A percentile compares a stretch with the other conserved stretches of the same genome.
These are phyloP conservation scores for Manis pentadactyla DNA, from an alignment of 2,797 vertebrate genomes.

Conservation along the genomic window DNA sequence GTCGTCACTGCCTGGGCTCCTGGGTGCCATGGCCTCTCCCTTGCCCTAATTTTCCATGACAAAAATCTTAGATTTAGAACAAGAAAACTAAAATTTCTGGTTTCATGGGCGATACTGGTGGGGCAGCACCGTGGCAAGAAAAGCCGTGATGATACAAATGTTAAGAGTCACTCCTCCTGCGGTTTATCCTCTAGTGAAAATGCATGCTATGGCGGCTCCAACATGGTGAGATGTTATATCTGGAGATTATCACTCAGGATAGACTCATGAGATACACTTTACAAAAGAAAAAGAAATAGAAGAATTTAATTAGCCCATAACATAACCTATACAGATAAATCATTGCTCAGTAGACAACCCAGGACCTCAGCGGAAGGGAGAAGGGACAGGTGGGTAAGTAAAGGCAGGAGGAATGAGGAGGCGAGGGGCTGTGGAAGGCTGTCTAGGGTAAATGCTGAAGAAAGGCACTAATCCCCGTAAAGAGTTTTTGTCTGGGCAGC, in stretches of 20 bases:
- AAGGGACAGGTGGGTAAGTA: not conserved
- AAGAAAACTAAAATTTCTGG: not conserved
- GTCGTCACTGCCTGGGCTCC: not conserved
- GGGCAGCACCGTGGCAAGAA: not conserved
- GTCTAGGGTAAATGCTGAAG: not conserved
- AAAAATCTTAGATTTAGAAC: not conserved
- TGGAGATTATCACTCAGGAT: not conserved
- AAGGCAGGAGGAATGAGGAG: accelerated
- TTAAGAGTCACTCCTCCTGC: not conserved
- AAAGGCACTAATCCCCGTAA: no score
- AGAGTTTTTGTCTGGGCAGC: not conserved
- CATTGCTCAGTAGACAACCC: not conserved
- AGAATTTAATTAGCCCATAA: not conserved
- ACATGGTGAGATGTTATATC: not conserved
- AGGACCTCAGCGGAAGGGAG: not conserved
- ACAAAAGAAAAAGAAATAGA: not conserved
- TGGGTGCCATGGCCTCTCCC: not conserved
- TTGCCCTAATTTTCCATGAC: not conserved
- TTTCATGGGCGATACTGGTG: not conserved
- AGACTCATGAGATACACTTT: not conserved
- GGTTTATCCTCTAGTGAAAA: not conserved
- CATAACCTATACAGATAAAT: not conserved
- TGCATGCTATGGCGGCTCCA: not conserved
- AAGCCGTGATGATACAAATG: not conserved
- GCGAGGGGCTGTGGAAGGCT: not conserved